Evolutionary conservation across 2,797 vertebrate species (phyloP), one percentile per base, ranked within the genome.

Genomic region (Rhadinocentrus ornatus): DNA sequence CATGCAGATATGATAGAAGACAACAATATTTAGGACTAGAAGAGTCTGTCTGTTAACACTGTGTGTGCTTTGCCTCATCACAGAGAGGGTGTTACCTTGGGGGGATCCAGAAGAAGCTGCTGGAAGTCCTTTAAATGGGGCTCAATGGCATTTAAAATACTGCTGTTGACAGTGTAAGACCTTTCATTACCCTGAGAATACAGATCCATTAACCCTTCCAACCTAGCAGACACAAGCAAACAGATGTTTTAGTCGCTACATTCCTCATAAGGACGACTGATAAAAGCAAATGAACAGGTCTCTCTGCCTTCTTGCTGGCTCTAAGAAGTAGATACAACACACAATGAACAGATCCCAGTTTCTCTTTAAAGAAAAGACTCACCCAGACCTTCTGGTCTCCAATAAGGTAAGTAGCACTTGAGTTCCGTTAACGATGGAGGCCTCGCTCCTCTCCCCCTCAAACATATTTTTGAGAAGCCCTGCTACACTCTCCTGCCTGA

Each of bases 181-280:
- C 95, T 95, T 94, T 98, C 97, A 84, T 94, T 96, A 96, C 96
- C 97, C 96, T 98, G 97, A 96, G 96, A 95, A 95, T 96, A 97
- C 85, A 97, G 93, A 94, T 99, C 97, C 94, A 96, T 95, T 91
- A 96, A 93, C 88, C 97, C 96, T 90, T 99, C 97, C 93, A 96
- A 91, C 82, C 98, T 99, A 93, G 1, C 48, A 65, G 37, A 74
- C 24, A 77, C 34, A 85, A 46, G 41, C 32, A 66, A 2, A 76
- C n/a, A 44, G 16, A 44, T 16, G 16, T n/a, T 52, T 52, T 12
- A 52, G 50, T 26, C 22, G 4, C 3, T 12, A 26, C 50, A 13
- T 52, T 53, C 50, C 16, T 16, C 18, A 35, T 8, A 8, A 9
- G 3, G 27, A 16, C 5, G 7, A 22, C 27, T 12, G 20, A 34